Conservation (phyloP, 1,140 invertebrate genomes). For the Nephotettix cincticeps region DNA sequence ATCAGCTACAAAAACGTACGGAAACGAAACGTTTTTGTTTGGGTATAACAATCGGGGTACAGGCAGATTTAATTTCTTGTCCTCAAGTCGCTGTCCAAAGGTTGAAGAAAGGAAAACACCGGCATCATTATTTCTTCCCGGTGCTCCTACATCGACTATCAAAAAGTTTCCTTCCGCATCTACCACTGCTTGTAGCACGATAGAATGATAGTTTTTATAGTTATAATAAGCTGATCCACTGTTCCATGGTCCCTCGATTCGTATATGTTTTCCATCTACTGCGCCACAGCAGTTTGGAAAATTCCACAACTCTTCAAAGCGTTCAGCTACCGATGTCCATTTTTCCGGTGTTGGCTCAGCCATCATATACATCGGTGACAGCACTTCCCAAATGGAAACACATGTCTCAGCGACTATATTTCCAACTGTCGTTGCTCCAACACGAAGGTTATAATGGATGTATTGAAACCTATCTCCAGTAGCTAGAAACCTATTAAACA, state of each 20-base stretch:
- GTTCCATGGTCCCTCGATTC: slow-evolving; percentile 27
- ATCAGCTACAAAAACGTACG: slow-evolving; percentile 21
- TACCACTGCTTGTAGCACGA: slow-evolving; percentile 50
- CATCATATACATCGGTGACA: slow-evolving; percentile 17
- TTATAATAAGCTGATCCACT: slow-evolving; percentile 48
- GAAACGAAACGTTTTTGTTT: slow-evolving; percentile 16
- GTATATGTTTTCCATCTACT: slow-evolving; percentile 27
- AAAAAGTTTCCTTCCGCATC: slow-evolving; percentile 51
- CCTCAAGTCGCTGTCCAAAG: slow-evolving; percentile 30
- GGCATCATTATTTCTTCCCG: slow-evolving; percentile 49
- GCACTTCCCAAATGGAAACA: neutral
- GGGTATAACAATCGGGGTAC: slow-evolving; percentile 5
- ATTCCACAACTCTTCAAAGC: slow-evolving; percentile 47
- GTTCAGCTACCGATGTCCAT: slow-evolving; percentile 34
- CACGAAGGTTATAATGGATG: slow-evolving; percentile 26
- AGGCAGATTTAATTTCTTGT: slow-evolving; percentile 27
- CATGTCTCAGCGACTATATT: slow-evolving; percentile 23
- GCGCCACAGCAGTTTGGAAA: slow-evolving; percentile 39
- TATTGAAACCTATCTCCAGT: slow-evolving; percentile 22
- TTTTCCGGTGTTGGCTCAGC: slow-evolving; percentile 34
- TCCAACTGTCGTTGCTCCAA: slow-evolving; percentile 24
- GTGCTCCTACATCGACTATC: slow-evolving; percentile 48
- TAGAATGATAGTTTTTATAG: slow-evolving; percentile 49
- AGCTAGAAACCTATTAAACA: slow-evolving; percentile 27
- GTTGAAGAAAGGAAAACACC: slow-evolving; percentile 45